These are phyloP conservation scores for Phyllotis vaccarum DNA, from an alignment of 2,797 vertebrate genomes.

Conservation along the genomic window DNA sequence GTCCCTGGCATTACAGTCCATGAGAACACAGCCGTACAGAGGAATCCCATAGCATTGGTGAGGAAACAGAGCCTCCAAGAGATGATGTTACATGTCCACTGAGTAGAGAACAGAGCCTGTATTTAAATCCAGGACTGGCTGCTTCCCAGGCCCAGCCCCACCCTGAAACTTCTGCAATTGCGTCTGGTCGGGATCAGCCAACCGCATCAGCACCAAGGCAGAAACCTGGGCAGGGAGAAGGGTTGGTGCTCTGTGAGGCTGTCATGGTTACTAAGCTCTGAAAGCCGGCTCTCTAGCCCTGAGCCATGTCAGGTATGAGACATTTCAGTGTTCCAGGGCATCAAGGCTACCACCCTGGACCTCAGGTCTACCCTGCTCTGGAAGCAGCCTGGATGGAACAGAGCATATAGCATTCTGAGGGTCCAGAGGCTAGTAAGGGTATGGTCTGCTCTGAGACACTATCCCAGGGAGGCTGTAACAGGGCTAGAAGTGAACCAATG, in stretches of 20 bases:
- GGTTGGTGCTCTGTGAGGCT: too few relatives aligned
- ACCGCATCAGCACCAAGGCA: neutral
- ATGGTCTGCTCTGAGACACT: neutral
- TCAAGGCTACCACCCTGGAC: neutral
- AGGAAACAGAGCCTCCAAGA: constrained; percentile 18
- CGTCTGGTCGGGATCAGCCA: neutral
- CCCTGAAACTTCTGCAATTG: neutral
- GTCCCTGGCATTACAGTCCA: neutral
- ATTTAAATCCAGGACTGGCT: neutral
- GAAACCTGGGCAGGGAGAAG: neutral
- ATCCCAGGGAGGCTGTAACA: neutral
- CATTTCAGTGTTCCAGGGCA: neutral
- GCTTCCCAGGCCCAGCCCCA: neutral
- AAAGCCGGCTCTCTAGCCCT: neutral
- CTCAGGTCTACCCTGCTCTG: neutral
- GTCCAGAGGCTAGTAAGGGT: neutral
- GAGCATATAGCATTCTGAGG: neutral
- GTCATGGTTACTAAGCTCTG: neutral
- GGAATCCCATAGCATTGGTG: neutral
- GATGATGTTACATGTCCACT: too few relatives aligned
- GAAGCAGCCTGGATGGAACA: neutral
- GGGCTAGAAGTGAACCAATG: neutral
- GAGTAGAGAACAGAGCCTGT: neutral
- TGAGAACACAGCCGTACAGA: neutral
- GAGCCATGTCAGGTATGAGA: neutral